Conservation (phyloP, 2,113 vertebrate species). For the Pleuronectes platessa region DNA sequence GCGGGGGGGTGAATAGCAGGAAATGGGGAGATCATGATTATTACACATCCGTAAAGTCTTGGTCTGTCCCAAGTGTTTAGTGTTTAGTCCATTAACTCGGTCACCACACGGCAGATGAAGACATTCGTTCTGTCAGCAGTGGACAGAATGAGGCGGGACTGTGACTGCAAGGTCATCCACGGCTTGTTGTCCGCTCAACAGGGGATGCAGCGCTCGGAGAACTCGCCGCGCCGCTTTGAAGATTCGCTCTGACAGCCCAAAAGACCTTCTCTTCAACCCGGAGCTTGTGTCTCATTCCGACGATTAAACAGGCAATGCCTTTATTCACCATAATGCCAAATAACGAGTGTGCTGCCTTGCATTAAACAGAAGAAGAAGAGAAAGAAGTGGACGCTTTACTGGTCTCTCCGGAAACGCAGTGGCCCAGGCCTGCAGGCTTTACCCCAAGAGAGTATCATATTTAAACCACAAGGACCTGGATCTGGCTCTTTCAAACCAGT, state of each 20-base stretch:
- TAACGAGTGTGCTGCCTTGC: constrained; percentile 12
- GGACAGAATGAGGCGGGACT: constrained; percentile 34
- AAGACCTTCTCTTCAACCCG: constrained; percentile 36
- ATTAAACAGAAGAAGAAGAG: neutral
- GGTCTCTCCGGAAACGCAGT: neutral
- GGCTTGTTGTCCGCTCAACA: constrained; percentile 32
- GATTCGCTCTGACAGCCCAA: constrained; percentile 31
- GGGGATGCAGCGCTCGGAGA: constrained; percentile 33
- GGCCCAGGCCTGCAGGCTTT: no score
- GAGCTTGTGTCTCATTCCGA: constrained; percentile 39
- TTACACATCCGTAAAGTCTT: constrained; percentile 15
- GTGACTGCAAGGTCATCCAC: constrained; percentile 42
- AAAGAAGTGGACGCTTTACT: neutral
- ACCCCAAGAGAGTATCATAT: no score
- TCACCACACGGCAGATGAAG: constrained; percentile 23
- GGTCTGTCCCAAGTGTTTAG: constrained; percentile 13
- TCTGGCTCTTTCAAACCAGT: neutral
- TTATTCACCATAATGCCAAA: constrained; percentile 47
- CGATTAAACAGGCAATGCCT: constrained; percentile 17
- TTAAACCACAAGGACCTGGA: neutral
- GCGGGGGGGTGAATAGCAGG: neutral
- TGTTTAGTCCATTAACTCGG: constrained; percentile 1
- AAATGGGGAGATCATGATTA: neutral
- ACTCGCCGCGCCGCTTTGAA: constrained; percentile 47
- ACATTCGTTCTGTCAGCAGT: constrained; percentile 28